phyloP scores from a whole-genome alignment of 2,888 invertebrate species.

The Clistopyga incitator region DNA sequence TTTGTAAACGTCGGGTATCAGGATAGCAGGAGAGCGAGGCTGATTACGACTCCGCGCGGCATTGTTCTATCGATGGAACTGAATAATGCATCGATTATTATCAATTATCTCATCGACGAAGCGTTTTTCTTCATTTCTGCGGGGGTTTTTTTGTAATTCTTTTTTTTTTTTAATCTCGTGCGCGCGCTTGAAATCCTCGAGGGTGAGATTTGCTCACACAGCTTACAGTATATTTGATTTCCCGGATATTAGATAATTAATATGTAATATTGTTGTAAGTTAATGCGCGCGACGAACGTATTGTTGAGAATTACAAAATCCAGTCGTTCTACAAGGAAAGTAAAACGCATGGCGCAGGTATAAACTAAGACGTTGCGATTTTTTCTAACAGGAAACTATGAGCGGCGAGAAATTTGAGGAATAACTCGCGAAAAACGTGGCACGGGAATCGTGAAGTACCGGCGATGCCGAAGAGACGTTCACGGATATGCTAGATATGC shows the following conservation, averaged over 20 bases:
- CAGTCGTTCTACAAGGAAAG: conserved; percentile 58
- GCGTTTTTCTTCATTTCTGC: neutral
- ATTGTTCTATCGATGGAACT: conserved; percentile 30
- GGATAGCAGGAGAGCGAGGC: conserved; percentile 53
- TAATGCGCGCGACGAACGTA: neutral
- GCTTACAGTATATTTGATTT: neutral
- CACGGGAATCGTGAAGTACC: neutral
- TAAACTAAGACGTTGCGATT: conserved; percentile 65
- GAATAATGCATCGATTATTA: conserved; percentile 25
- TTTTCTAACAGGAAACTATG: conserved; percentile 66
- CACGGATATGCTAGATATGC: conserved; percentile 21
- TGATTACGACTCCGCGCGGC: neutral
- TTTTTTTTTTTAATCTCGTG: neutral
- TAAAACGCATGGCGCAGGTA: conserved; percentile 64
- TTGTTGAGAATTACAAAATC: conserved; percentile 37
- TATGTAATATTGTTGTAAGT: conserved; percentile 51
- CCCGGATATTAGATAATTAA: neutral
- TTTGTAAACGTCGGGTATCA: conserved; percentile 67
- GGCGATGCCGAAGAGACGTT: neutral
- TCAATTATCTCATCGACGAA: conserved; percentile 5
- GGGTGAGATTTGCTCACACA: neutral
- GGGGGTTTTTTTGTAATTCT: neutral
- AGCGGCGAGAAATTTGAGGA: conserved; percentile 14
- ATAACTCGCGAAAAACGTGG: conserved; percentile 26
- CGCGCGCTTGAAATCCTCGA: too few relatives aligned